Base-by-base conservation (phyloP, 1,140 invertebrate genomes). In the Zaprionus davidi region DNA sequence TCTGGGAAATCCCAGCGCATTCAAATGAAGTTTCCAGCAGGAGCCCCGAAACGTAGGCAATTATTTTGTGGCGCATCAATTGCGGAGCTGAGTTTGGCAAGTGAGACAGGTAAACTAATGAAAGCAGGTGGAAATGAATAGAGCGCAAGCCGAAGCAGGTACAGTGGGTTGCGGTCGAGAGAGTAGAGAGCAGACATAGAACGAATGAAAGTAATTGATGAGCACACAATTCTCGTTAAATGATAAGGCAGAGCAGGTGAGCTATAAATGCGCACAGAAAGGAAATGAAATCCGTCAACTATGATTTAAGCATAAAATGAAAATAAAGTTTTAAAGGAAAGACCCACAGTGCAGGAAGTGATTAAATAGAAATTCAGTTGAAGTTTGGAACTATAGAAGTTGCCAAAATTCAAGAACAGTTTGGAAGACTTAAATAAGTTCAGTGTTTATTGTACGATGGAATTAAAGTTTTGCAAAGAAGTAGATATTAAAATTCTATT, bases 61-160 rank as follows among this genome's bases (percentile, higher is more conserved):
- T 88, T 88, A 86, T 88, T 86, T 82, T 88, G 81, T 69, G 86
- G 84, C 66, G 72, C 78, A 67, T 58, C 73, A 76, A 49, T 69
- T 59, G 64, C 53, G 7, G 6, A 6, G 3, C 71, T 15, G n/a
- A 46, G 41, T 46, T 46, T 51, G 28, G 20, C 13, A 15, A 57
- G 64, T 62, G 55, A 70, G 57, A 63, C 59, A 81, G 81, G 65
- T 78, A 69, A 76, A 79, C 72, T 82, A 81, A 82, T 71, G 56
- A 63, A 75, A 41, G 24, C 67, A 56, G 44, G 31, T 57, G 31
- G 24, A 41, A 53, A n/a, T 28, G n/a, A 20, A 49, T 28, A 12
- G 59, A 38, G 26, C 12, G 13, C 60, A 46, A 66, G 46, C 38
- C 31, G 9, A 64, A 28, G 24, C 12, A n/a, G n/a, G n/a, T 46